These are phyloP conservation scores for Hoplostethus mediterraneus DNA, from an alignment of 2,797 vertebrate genomes.

Conservation along the genomic window DNA sequence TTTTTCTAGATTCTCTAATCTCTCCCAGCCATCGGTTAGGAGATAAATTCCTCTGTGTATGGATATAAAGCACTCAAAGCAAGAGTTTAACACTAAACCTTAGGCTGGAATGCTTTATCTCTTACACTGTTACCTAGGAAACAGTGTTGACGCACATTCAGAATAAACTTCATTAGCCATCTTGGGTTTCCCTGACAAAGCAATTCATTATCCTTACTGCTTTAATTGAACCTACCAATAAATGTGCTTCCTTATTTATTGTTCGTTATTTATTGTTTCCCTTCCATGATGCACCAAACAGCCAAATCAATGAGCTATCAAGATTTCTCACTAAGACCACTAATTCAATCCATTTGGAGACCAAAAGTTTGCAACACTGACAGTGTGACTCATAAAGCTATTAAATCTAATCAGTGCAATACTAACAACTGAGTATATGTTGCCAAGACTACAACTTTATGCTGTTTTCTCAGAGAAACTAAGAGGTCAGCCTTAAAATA, in stretches of 20 bases:
- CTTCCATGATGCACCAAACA: constrained; percentile 39
- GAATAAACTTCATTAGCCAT: constrained; percentile 46
- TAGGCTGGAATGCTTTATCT: constrained; percentile 42
- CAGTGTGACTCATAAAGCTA: neutral
- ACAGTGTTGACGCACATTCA: constrained; percentile 43
- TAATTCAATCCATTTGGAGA: constrained; percentile 45
- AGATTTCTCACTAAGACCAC: constrained; percentile 29
- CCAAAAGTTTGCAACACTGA: constrained; percentile 19
- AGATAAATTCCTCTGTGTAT: too few relatives aligned
- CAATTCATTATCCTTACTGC: constrained; percentile 43
- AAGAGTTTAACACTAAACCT: constrained; percentile 26
- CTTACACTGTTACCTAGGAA: constrained; percentile 57
- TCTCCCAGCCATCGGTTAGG: too few relatives aligned
- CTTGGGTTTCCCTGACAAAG: constrained; percentile 47
- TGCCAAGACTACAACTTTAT: too few relatives aligned
- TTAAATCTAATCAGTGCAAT: too few relatives aligned
- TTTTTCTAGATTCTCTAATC: too few relatives aligned
- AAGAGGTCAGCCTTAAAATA: too few relatives aligned
- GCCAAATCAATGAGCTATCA: constrained; percentile 42
- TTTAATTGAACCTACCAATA: constrained; percentile 38
- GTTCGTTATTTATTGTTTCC: neutral
- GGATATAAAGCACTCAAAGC: neutral
- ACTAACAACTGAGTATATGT: too few relatives aligned
- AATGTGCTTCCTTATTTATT: constrained; percentile 43
- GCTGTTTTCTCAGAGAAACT: too few relatives aligned